Percentiles rank a stretch among this genome's conserved stretches.
phyloP scores from a whole-genome alignment of 2,888 invertebrate species.

The Cosmorhoe ocellata region DNA sequence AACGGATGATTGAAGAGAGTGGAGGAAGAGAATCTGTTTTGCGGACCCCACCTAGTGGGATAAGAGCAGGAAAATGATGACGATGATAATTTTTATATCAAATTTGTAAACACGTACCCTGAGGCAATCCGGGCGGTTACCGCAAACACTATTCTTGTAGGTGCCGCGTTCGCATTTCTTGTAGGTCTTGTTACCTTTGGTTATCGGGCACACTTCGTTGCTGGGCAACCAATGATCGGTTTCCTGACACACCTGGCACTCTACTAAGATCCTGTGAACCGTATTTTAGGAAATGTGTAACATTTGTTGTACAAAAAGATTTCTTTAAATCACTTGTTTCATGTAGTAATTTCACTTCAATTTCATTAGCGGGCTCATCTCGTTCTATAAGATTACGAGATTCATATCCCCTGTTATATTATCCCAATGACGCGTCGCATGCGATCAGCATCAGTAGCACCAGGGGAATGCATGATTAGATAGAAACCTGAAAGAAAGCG shows the following conservation, averaged over 20 bases:
- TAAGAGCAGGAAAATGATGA: no score
- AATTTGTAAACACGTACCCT: slow-evolving; percentile 47
- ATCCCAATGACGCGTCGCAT: slow-evolving; percentile 51
- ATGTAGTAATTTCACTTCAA: slow-evolving; percentile 6
- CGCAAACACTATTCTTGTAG: slow-evolving; percentile 65
- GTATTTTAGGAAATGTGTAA: no score
- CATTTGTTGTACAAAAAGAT: no score
- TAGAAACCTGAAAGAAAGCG: slow-evolving; percentile 27
- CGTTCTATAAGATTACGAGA: slow-evolving; percentile 56
- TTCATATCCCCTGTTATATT: slow-evolving; percentile 60
- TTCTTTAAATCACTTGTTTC: no score
- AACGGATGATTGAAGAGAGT: no score
- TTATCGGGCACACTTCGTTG: slow-evolving; percentile 57
- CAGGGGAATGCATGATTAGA: slow-evolving; percentile 53
- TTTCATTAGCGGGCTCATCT: slow-evolving; percentile 49
- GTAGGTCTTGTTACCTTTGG: slow-evolving; percentile 52
- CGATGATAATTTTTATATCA: no score
- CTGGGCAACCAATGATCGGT: slow-evolving; percentile 50
- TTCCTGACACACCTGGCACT: slow-evolving; percentile 67
- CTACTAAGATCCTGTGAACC: slow-evolving; percentile 55
- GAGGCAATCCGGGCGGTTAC: slow-evolving; percentile 64
- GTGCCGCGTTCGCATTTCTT: slow-evolving; percentile 63
- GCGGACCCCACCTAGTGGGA: no score
- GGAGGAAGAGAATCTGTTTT: no score
- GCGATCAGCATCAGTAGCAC: slow-evolving; percentile 49